A percentile compares a stretch with the other conserved stretches of the same genome.
These are phyloP conservation scores for Ciconia maguari DNA, from an alignment of 2,113 vertebrate species.

Conservation along the genomic window DNA sequence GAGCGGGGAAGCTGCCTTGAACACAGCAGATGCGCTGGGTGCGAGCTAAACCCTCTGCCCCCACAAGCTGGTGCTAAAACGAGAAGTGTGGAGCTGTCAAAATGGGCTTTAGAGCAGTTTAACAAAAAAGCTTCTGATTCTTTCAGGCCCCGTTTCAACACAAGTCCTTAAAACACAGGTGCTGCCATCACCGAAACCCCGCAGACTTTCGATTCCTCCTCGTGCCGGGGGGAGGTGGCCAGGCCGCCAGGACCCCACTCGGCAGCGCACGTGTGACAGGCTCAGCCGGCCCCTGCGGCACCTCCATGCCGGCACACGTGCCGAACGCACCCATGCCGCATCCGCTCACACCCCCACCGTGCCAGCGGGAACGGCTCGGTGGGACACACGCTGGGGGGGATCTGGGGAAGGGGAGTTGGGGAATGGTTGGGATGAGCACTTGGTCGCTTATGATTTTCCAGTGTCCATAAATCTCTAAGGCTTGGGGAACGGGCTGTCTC, in stretches of 20 bases:
- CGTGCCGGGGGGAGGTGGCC: fast-evolving
- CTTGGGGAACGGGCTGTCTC: neutral
- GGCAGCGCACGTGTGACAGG: fast-evolving
- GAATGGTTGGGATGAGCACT: neutral
- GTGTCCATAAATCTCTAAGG: neutral
- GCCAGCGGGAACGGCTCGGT: fast-evolving
- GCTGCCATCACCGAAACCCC: neutral
- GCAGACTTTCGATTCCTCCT: neutral
- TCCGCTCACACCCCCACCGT: neutral
- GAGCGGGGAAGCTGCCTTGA: neutral
- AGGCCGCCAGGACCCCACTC: neutral
- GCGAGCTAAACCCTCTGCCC: neutral
- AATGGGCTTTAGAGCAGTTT: neutral
- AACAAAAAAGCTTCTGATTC: neutral
- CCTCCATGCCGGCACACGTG: neutral
- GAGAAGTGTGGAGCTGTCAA: neutral
- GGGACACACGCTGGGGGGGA: neutral
- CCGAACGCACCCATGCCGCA: neutral
- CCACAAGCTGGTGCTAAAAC: neutral
- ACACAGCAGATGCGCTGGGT: fast-evolving
- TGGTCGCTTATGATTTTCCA: fast-evolving
- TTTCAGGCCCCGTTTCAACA: neutral
- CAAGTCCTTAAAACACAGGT: neutral
- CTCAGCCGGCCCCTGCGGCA: neutral
- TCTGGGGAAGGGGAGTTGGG: neutral